These are phyloP conservation scores for Cerceris rybyensis DNA, from an alignment of 2,888 invertebrate species.

Conservation along the genomic window DNA sequence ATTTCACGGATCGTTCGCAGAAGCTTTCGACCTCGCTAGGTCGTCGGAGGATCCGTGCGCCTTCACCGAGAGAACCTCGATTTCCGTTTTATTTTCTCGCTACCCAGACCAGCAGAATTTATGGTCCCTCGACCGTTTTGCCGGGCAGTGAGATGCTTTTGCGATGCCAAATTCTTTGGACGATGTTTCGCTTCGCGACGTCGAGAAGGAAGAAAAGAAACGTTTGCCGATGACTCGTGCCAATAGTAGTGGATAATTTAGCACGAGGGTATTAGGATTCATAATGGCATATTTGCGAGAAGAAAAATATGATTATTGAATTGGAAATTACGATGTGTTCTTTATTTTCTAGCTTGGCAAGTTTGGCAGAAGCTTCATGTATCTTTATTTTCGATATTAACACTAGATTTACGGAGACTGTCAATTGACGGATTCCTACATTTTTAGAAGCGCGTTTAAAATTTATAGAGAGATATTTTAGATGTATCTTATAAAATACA, in stretches of 20 bases:
- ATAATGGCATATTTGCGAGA: too few species aligned
- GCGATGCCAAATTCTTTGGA: constrained; percentile 62
- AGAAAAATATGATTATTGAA: too few species aligned
- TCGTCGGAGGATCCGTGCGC: constrained; percentile 43
- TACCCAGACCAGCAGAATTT: constrained; percentile 51
- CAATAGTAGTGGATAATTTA: not conserved
- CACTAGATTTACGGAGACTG: too few species aligned
- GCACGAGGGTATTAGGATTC: too few species aligned
- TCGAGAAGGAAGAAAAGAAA: constrained; percentile 5
- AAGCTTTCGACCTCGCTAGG: constrained; percentile 46
- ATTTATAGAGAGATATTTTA: too few species aligned
- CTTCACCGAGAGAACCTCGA: constrained; percentile 63
- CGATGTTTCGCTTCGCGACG: constrained; percentile 29
- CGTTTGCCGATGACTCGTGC: not conserved
- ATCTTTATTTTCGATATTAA: too few species aligned
- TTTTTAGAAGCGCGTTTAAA: too few species aligned
- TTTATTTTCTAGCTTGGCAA: too few species aligned
- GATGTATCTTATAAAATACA: too few species aligned
- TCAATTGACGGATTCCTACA: too few species aligned
- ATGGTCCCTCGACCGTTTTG: constrained; percentile 52
- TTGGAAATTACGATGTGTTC: too few species aligned
- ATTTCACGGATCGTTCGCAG: constrained; percentile 33
- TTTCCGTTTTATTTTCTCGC: constrained; percentile 66
- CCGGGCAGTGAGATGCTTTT: constrained; percentile 51
- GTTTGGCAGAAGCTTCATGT: too few species aligned